phyloP scores from a whole-genome alignment of 2,797 vertebrate species.

The Danio jaintianensis region DNA sequence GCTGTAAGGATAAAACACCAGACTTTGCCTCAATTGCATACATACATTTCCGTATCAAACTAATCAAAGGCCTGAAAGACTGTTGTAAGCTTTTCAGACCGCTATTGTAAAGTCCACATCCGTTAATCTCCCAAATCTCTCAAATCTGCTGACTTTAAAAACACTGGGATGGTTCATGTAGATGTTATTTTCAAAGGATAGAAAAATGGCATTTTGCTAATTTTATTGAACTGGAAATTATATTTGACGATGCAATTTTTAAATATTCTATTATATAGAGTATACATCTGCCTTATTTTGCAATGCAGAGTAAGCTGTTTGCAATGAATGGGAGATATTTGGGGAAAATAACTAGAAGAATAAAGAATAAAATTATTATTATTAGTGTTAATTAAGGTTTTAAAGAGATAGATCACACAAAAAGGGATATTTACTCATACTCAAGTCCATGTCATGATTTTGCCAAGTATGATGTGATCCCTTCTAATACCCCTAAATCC shows the following conservation, averaged over 20 bases:
- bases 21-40: constrained; percentile 46
- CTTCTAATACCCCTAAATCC: too few species aligned
- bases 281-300: too few species aligned
- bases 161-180: not conserved
- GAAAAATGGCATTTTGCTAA: not conserved
- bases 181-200: not conserved
- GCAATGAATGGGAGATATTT: too few species aligned
- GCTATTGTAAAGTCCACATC: constrained; percentile 14
- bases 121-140: constrained; percentile 8
- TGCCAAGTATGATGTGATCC: too few species aligned
- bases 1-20: constrained; percentile 46
- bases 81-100: constrained; percentile 5
- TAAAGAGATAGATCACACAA: too few species aligned
- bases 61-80: constrained; percentile 8
- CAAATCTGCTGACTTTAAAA: not conserved
- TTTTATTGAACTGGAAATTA: not conserved
- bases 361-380: too few species aligned
- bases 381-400: too few species aligned
- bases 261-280: not conserved
- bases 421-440: too few species aligned
- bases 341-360: too few species aligned
- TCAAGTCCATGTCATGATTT: too few species aligned
- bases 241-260: not conserved
- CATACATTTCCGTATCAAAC: constrained; percentile 6
- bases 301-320: too few species aligned